Percentiles rank a stretch among this genome's conserved stretches.
Evolutionary conservation across 2,888 invertebrate genomes (phyloP).

Genomic region (Danaus chrysippus): DNA sequence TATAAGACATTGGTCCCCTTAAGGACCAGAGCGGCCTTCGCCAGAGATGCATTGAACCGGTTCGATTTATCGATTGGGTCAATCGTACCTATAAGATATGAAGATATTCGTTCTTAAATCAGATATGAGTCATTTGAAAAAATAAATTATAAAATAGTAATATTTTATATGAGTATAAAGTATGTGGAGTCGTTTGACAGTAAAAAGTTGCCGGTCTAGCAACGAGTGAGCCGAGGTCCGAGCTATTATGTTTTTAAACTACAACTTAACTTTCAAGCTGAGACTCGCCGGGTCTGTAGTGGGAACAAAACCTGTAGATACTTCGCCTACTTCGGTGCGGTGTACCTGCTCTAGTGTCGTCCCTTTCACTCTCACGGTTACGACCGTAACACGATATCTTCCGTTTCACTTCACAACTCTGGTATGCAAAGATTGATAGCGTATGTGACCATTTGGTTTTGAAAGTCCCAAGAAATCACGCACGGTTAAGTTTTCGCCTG

Average conservation of each 20-base stretch:
- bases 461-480: conserved; percentile 77
- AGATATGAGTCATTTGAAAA: too few relatives aligned
- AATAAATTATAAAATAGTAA: neutral
- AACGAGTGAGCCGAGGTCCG: conserved; percentile 49
- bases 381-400: conserved; percentile 47
- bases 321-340: conserved; percentile 70
- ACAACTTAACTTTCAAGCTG: conserved; percentile 65
- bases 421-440: conserved; percentile 80
- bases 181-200: conserved; percentile 22
- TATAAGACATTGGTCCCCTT: conserved; percentile 49
- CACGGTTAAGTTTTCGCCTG: conserved; percentile 76
- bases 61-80: conserved; percentile 53
- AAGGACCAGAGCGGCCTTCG: conserved; percentile 74
- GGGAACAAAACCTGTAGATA: conserved; percentile 79
- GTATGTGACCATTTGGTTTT: conserved; percentile 78
- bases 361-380: conserved; percentile 62
- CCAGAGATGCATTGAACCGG: conserved; percentile 71
- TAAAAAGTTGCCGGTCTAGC: conserved; percentile 36
- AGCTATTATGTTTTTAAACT: conserved; percentile 56
- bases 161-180: conserved; percentile 14
- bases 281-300: conserved; percentile 71
- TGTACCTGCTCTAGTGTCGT: conserved; percentile 65
- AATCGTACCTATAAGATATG: conserved; percentile 36
- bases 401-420: conserved; percentile 73
- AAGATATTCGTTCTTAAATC: conserved; percentile 14